Evolutionary conservation across 2,888 invertebrate genomes (phyloP).

Genomic region (Osmoderma eremita): DNA sequence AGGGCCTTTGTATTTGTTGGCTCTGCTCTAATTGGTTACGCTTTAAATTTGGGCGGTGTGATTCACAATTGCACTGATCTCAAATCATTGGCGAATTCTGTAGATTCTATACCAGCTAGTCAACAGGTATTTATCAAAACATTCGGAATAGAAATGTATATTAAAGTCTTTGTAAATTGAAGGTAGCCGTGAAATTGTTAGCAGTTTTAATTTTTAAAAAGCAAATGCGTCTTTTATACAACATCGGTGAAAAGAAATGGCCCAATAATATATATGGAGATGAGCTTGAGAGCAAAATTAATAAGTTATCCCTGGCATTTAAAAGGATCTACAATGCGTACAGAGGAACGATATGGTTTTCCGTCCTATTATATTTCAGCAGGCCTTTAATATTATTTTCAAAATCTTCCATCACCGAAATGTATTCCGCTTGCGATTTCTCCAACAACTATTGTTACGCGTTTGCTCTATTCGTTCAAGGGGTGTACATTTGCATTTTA

Average conservation of each 20-base stretch:
- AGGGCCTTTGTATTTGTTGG: conserved; percentile 23
- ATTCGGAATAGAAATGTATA: not conserved
- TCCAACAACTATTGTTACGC: conserved; percentile 29
- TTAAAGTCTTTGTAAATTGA: too few species aligned
- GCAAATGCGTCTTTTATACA: conserved; percentile 20
- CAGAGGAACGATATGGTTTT: conserved; percentile 17
- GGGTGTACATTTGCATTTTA: conserved; percentile 10
- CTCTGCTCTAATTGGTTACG: not conserved
- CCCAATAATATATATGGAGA: conserved; percentile 27
- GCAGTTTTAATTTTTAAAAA: not conserved
- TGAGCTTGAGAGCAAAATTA: conserved; percentile 18
- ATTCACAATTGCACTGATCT: conserved; percentile 11
- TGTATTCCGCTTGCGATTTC: conserved; percentile 32
- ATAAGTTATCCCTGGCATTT: not conserved
- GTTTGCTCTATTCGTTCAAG: conserved; percentile 14
- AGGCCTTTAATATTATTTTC: conserved; percentile 26
- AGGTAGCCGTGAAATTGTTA: not conserved
- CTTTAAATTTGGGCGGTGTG: conserved; percentile 10
- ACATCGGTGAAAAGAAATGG: conserved; percentile 30
- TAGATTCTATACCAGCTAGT: conserved; percentile 28
- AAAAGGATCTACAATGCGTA: conserved; percentile 25
- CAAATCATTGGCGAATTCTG: conserved; percentile 18
- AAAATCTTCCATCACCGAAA: conserved; percentile 24
- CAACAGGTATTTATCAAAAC: conserved; percentile 24
- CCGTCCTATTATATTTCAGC: conserved; percentile 14